Evolutionary conservation across 2,113 vertebrate genomes (phyloP).

Genomic region (Tamias sibiricus): DNA sequence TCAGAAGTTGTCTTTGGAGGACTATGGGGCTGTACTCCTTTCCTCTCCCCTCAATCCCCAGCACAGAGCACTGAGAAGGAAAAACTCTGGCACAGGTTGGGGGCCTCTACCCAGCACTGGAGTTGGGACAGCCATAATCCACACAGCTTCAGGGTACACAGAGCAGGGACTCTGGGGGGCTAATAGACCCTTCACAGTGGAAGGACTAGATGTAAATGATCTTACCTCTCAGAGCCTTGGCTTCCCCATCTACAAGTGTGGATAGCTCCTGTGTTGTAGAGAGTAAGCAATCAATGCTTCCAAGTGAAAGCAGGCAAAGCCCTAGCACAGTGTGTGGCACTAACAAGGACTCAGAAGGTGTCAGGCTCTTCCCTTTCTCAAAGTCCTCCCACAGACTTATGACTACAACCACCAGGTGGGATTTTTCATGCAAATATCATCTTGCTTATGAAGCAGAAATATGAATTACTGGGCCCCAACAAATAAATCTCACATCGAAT

Average conservation of each 20-base stretch:
- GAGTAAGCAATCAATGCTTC: neutral
- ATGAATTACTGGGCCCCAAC: neutral
- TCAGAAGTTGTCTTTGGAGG: neutral
- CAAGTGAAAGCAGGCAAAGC: neutral
- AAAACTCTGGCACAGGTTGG: neutral
- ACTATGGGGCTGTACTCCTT: neutral
- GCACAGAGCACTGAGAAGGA: neutral
- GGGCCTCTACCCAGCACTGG: neutral
- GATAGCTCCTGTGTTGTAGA: neutral
- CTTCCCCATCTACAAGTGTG: neutral
- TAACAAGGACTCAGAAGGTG: neutral
- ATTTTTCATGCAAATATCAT: neutral
- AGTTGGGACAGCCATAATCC: neutral
- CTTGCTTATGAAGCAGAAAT: conserved; percentile 38
- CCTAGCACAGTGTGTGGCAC: neutral
- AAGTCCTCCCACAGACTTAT: neutral
- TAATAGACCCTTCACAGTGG: neutral
- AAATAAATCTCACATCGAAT: neutral
- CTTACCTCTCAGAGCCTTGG: neutral
- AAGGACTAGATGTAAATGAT: neutral
- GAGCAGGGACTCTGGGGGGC: neutral
- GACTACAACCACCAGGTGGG: neutral
- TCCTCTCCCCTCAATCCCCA: neutral
- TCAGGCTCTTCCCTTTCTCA: neutral
- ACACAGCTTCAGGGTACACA: neutral